A percentile compares a stretch with the other conserved stretches of the same genome.
Evolutionary conservation across 2,888 invertebrate species (phyloP).

Genomic region (Chloroclysta siterata): DNA sequence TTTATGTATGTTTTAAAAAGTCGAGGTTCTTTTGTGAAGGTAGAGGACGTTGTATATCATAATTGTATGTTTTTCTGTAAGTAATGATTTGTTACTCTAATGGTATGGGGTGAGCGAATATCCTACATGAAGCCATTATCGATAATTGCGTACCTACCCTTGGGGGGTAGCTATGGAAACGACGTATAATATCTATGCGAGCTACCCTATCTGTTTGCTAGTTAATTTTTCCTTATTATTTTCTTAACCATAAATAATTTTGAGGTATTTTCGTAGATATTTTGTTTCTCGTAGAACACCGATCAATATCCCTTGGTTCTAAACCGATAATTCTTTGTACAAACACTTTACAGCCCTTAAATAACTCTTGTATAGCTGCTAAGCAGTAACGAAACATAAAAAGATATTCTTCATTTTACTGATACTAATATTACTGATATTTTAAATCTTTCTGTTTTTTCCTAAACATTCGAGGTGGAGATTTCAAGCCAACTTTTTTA

Average conservation of each 20-base stretch:
- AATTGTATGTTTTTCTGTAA: neutral
- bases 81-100: neutral
- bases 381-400: too few species aligned
- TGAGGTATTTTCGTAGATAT: neutral
- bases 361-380: too few species aligned
- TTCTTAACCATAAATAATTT: neutral
- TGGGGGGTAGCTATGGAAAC: conserved; percentile 18
- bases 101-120: neutral
- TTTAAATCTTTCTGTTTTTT: too few species aligned
- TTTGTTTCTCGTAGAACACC: too few species aligned
- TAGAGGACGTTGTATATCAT: too few species aligned
- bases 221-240: neutral
- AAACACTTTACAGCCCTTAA: neutral
- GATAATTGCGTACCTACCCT: conserved; percentile 1
- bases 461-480: too few species aligned
- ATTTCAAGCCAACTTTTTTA: too few species aligned
- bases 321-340: neutral
- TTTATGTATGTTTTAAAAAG: too few species aligned
- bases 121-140: neutral
- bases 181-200: neutral
- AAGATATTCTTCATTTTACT: too few species aligned
- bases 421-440: too few species aligned
- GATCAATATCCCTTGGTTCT: too few species aligned
- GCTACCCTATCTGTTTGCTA: neutral
- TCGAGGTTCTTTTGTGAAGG: too few species aligned